These are phyloP conservation scores for Campoletis raptor DNA, from an alignment of 2,888 invertebrate species.

Conservation along the genomic window DNA sequence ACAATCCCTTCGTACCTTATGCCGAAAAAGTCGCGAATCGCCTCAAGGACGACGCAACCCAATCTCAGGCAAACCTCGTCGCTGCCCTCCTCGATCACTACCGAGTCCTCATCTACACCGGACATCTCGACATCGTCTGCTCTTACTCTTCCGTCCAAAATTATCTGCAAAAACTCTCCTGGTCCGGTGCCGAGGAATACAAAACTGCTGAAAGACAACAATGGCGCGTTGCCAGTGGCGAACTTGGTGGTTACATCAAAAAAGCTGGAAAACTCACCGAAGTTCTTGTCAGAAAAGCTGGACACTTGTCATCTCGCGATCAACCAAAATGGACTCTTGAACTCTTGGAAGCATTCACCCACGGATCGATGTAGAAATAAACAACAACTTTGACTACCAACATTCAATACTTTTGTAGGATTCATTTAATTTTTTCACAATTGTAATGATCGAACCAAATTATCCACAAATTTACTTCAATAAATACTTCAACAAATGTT, in stretches of 20 bases:
- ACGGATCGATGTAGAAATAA: background rate
- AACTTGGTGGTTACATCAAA: slow-evolving; percentile 84
- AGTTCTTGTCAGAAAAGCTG: slow-evolving; percentile 84
- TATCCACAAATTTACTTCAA: too few species aligned
- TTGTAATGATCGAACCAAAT: too few species aligned
- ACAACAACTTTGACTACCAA: background rate
- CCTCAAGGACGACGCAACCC: slow-evolving; percentile 92
- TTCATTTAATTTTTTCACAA: too few species aligned
- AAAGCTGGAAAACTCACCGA: slow-evolving; percentile 82
- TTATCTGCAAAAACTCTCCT: slow-evolving; percentile 88
- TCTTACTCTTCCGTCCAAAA: slow-evolving; percentile 94
- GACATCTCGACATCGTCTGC: slow-evolving; percentile 96
- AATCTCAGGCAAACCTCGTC: slow-evolving; percentile 91
- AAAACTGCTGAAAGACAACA: slow-evolving; percentile 80
- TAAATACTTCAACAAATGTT: too few species aligned
- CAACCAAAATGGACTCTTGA: slow-evolving; percentile 85
- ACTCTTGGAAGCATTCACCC: slow-evolving; percentile 83
- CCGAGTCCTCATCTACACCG: slow-evolving; percentile 93
- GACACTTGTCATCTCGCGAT: slow-evolving; percentile 85
- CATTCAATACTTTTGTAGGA: too few species aligned
- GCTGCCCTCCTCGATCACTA: slow-evolving; percentile 89
- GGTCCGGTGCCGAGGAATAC: slow-evolving; percentile 84
- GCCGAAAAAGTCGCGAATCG: slow-evolving; percentile 88
- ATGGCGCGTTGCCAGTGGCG: slow-evolving; percentile 83
- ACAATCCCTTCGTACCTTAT: slow-evolving; percentile 89